Base-by-base conservation (phyloP, 2,888 invertebrate species). In the Cryptocephalus primarius region DNA sequence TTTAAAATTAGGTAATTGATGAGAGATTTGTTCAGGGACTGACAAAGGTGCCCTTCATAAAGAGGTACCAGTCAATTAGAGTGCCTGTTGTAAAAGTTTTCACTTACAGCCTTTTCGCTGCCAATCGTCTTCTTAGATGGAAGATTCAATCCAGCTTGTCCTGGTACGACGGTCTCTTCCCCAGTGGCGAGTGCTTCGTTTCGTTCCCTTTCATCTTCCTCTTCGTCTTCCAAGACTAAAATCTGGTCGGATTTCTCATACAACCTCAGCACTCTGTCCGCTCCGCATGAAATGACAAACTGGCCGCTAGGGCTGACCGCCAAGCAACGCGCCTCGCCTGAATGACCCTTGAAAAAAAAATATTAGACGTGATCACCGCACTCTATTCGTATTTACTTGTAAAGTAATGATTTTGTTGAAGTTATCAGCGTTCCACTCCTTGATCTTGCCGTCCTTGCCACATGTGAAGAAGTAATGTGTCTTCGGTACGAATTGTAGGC, bases 371-470 rank as follows among this genome's bases (percentile, higher is more conserved):
- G n/a, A 3, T 9, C 22, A 6, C 31, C 11, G 36, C 9, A 40
- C 22, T 14, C 8, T 13, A 33, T 10, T 40, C 12, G 12, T 14
- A 11, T 46, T 52, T 68, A 89, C 90, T 72, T 85, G 78, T 31
- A 95, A 69, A 0, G 89, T 88, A n/a, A 88, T 77, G 51, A 99
- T 90, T 70, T 91, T 88, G 52, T 90, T 82, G 64, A 87, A 96
- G 41, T 76, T 84, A 67, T 95, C 95, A 0, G 82, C 94, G 69
- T 99, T 97, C 96, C 99, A 99, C 65, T 97, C 86, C 68, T 95
- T 96, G 2, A 99, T 75, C 64, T 84, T 86, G 1, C 92, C 92
- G 68, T 99, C 97, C 67, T 91, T 94, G 0, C 93, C 90, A 14
- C 86, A 84, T 0, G 92, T 88, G 68, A 97, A 96, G 65, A 97